Conservation (phyloP, 2,113 vertebrate genomes). For the Mastomys natalensis region DNA sequence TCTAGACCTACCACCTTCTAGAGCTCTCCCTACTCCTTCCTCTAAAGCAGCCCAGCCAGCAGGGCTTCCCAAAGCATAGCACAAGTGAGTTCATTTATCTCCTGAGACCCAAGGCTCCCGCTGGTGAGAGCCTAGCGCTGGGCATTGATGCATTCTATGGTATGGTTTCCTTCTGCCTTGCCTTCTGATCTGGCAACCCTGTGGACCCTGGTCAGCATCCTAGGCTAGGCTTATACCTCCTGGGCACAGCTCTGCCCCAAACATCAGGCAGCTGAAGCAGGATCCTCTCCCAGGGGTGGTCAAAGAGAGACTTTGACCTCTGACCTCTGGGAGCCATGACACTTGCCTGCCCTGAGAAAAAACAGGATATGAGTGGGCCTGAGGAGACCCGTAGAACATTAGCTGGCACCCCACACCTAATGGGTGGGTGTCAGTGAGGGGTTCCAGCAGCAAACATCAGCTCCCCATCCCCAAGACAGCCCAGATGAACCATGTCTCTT, state of each 20-base stretch:
- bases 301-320: neutral
- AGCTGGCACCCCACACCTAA: neutral
- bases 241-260: neutral
- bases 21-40: neutral
- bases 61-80: neutral
- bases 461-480: too few relatives aligned
- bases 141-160: neutral
- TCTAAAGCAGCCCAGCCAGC: neutral
- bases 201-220: neutral
- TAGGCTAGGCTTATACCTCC: neutral
- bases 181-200: too few relatives aligned
- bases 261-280: neutral
- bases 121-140: neutral
- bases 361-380: neutral
- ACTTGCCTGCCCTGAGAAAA: neutral
- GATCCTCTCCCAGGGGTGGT: neutral
- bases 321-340: neutral
- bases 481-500: fast-evolving
- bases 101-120: neutral
- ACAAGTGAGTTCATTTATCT: neutral
- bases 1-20: neutral
- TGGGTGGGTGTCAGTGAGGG: fast-evolving
- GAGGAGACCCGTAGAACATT: neutral
- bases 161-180: neutral
- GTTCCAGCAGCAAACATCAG: neutral